phyloP scores from a whole-genome alignment of 2,888 invertebrate species.

The Zelleria hepariella region DNA sequence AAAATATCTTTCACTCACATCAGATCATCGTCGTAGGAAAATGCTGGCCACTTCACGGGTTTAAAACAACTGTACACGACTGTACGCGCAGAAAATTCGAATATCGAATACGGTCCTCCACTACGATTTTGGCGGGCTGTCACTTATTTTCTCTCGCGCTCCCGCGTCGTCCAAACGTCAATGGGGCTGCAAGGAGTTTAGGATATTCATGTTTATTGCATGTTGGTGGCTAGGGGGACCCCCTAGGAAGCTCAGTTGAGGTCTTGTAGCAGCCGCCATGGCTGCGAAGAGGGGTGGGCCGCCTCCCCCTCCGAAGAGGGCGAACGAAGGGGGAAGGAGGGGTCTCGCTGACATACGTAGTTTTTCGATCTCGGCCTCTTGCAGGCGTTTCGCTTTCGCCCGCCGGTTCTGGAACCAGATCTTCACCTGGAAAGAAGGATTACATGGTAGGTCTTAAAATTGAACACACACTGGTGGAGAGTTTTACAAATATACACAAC shows the following conservation, averaged over 20 bases:
- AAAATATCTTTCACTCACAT: background rate
- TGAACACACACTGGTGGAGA: background rate
- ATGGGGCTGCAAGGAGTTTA: conserved; percentile 72
- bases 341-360: conserved; percentile 87
- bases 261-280: conserved; percentile 75
- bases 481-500: too few relatives aligned
- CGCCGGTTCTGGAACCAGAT: conserved; percentile 94
- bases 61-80: conserved; percentile 3
- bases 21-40: background rate
- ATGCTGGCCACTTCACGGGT: background rate
- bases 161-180: conserved; percentile 61
- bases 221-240: conserved; percentile 69
- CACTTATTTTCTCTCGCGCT: conserved; percentile 32
- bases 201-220: conserved; percentile 68
- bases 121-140: conserved; percentile 41
- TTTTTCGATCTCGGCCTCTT: conserved; percentile 96
- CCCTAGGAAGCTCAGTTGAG: conserved; percentile 73
- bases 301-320: conserved; percentile 76
- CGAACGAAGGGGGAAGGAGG: conserved; percentile 80
- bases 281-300: conserved; percentile 78
- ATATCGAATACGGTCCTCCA: conserved; percentile 11
- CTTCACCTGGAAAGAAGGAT: conserved; percentile 76
- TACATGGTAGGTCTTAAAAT: background rate
- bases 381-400: conserved; percentile 96
- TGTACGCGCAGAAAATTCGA: background rate